These are phyloP conservation scores for Cossypha niveicapilla DNA, from an alignment of 2,797 vertebrate species.

Conservation along the genomic window DNA sequence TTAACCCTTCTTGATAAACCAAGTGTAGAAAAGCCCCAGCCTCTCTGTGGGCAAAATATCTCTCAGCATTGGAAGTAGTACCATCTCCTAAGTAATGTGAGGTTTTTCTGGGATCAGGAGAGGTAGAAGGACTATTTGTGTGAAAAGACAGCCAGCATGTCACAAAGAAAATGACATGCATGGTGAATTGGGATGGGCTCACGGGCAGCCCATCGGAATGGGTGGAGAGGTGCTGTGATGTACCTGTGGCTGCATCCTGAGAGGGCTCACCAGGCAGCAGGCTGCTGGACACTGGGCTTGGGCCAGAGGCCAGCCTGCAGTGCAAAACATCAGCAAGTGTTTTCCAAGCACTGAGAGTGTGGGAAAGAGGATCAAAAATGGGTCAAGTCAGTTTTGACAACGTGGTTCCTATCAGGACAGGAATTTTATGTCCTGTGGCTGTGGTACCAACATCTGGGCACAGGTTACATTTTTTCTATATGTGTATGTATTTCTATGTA, in stretches of 20 bases:
- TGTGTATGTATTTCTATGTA: neutral
- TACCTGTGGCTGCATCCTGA: rapidly evolving
- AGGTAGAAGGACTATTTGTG: neutral
- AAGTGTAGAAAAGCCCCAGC: neutral
- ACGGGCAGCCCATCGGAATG: neutral
- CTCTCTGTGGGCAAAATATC: neutral
- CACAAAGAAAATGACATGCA: neutral
- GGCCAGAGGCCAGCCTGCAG: neutral
- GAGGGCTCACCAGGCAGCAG: neutral
- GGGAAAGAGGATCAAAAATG: neutral
- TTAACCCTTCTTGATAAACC: conserved; percentile 66
- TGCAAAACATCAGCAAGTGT: neutral
- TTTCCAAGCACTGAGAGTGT: neutral
- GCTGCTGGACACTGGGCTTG: neutral
- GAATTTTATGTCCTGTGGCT: neutral
- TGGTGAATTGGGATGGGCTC: neutral
- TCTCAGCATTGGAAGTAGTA: neutral
- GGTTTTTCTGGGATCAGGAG: neutral
- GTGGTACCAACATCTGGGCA: rapidly evolving
- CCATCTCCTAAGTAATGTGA: neutral
- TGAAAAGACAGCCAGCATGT: neutral
- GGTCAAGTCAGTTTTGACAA: neutral
- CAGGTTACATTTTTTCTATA: neutral
- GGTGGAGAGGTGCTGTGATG: neutral
- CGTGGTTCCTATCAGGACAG: neutral